These are phyloP conservation scores for Ornithoptera alexandrae DNA, from an alignment of 2,888 invertebrate species.

Conservation along the genomic window DNA sequence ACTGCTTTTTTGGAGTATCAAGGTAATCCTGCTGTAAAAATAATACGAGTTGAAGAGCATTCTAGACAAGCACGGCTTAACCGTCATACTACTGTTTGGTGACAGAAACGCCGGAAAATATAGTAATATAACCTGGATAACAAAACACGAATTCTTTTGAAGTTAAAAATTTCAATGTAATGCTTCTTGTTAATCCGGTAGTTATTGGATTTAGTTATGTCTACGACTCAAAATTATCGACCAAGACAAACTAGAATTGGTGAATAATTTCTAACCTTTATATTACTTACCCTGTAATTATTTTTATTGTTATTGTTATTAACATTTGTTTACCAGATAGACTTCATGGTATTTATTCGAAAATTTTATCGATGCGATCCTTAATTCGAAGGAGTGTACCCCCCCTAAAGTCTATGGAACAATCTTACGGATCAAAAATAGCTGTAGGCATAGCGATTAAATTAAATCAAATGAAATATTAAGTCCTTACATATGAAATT, in stretches of 20 bases:
- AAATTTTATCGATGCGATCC: not conserved
- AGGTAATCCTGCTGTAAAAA: too few species aligned
- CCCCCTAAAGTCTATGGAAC: not conserved
- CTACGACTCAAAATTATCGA: conserved; percentile 54
- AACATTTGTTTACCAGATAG: not conserved
- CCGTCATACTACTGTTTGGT: too few species aligned
- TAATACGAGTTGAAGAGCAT: too few species aligned
- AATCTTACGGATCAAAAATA: not conserved
- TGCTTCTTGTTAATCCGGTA: conserved; percentile 95
- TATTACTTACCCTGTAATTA: not conserved
- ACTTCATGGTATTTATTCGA: not conserved
- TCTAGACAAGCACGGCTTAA: too few species aligned
- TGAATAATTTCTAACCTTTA: not conserved
- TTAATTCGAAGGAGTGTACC: not conserved
- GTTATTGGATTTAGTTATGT: conserved; percentile 93
- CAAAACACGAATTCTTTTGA: conserved; percentile 48
- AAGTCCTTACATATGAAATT: too few species aligned
- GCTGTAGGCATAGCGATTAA: not conserved
- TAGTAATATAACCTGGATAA: not conserved
- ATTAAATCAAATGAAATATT: not conserved
- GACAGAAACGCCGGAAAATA: not conserved
- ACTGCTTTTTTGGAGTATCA: too few species aligned
- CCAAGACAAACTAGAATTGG: not conserved
- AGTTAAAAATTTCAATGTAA: conserved; percentile 88
- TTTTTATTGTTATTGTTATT: not conserved